These are phyloP conservation scores for Dynastes maya DNA, from an alignment of 2,888 invertebrate genomes.

Conservation along the genomic window DNA sequence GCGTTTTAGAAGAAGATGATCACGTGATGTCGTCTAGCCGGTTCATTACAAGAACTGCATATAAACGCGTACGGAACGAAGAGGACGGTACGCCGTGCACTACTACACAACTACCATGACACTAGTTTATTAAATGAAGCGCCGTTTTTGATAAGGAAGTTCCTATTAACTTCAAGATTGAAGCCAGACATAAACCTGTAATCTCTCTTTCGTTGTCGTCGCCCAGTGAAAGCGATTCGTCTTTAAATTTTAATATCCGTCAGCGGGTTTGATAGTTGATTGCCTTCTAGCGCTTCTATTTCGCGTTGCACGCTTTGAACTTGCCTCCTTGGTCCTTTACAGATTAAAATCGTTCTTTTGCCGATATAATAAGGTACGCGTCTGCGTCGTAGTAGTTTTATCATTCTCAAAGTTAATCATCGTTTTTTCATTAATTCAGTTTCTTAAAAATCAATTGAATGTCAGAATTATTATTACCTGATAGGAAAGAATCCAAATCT, in stretches of 20 bases:
- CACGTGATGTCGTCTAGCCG: constrained; percentile 41
- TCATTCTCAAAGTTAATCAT: no score
- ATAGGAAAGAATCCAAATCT: no score
- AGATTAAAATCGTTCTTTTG: no score
- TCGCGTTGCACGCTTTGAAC: no score
- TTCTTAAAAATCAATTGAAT: no score
- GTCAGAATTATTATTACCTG: no score
- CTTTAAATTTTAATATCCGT: constrained; percentile 32
- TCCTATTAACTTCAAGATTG: constrained; percentile 52
- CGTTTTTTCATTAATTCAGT: no score
- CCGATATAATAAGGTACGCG: no score
- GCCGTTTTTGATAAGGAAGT: constrained; percentile 52
- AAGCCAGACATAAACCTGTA: constrained; percentile 47
- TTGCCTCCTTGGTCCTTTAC: no score
- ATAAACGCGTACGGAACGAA: neutral
- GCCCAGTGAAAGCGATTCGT: constrained; percentile 15
- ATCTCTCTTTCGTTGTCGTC: constrained; percentile 33
- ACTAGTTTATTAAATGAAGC: constrained; percentile 50
- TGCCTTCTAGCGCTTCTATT: neutral
- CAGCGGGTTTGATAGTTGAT: constrained; percentile 31
- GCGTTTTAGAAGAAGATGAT: constrained; percentile 29
- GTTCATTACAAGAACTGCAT: constrained; percentile 31
- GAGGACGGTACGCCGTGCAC: neutral
- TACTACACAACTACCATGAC: neutral
- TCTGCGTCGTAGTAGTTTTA: no score